phyloP scores from a whole-genome alignment of 1,140 invertebrate genomes.

The Capitella teleta region DNA sequence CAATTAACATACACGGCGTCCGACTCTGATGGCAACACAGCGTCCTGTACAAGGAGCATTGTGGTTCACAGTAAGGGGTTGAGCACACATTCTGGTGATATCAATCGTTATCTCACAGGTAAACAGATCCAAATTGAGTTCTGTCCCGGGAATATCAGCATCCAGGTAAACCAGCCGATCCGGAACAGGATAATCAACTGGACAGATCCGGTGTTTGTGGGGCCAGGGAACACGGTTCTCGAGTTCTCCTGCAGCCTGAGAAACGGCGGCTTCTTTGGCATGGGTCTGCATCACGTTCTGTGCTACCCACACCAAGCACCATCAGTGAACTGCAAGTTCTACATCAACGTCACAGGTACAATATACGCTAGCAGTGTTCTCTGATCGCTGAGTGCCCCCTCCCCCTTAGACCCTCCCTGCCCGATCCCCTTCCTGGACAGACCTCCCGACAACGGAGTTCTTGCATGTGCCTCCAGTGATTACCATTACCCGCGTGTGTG shows the following conservation, averaged over 20 bases:
- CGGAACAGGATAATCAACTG: not conserved
- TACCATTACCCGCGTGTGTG: not conserved
- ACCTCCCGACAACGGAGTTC: not conserved
- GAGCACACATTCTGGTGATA: not conserved
- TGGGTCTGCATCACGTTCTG: not conserved
- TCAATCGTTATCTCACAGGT: not conserved
- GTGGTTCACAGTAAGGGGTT: not conserved
- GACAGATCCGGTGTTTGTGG: constrained; percentile 3
- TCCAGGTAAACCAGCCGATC: not conserved
- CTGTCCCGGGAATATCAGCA: not conserved
- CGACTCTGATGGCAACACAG: not conserved
- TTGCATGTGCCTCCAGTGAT: not conserved
- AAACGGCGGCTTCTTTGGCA: not conserved
- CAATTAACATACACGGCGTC: not conserved
- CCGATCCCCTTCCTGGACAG: not conserved
- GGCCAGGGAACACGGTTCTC: not conserved
- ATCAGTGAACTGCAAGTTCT: not conserved
- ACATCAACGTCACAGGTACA: not conserved
- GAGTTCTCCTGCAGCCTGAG: not conserved
- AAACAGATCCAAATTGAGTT: not conserved
- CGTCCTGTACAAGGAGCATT: not conserved
- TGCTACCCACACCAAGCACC: not conserved
- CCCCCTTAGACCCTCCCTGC: not conserved
- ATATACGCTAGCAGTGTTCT: not conserved
- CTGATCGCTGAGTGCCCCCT: not conserved